Base-by-base conservation (phyloP, 2,888 invertebrate genomes). In the Chrysotoxum bicinctum region DNA sequence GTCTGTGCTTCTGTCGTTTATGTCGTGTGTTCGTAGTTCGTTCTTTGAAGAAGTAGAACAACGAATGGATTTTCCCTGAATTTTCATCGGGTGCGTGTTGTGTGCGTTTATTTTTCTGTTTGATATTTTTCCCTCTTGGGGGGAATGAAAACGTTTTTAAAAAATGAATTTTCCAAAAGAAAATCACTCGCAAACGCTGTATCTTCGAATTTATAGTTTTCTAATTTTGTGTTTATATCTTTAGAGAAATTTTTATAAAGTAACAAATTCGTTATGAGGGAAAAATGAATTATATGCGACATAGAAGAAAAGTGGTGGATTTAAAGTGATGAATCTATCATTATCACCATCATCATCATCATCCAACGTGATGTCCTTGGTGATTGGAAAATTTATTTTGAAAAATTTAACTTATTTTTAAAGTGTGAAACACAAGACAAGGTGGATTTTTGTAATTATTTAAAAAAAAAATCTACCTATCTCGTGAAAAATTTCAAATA, bases 1-100 rank as follows among this genome's bases (percentile, higher is more conserved):
- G 48, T 12, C 23, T 23, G 23, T 50, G 26, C n/a, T 23, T 23
- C 23, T 50, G 50, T 50, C 50, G 23, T 26, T 50, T 23, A 14
- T n/a, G 60, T 70, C 35, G 19, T 64, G 14, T 62, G 37, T 40
- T 58, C 14, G 23, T 54, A n/a, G 37, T 40, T 58, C 10, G 35
- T 54, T 23, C 54, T 30, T 54, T 7, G 54, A 69, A 78, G 78
- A 85, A 85, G 62, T 85, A 81, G 81, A 85, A 69, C 81, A 77
- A 26, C 73, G 43, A 81, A 73, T 76, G 70, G 76, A 85, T 85
- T 80, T 80, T 85, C 76, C 73, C 21, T 56, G 40, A 68, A 37
- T 45, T 76, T 80, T 62, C 66, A 68, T 54, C 66, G 43, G 35
- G 73, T 81, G 76, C 72, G 80, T 80, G 80, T 70, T 72, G 84